These are phyloP conservation scores for Cyphomyrus plagiostoma DNA, from an alignment of 2,113 vertebrate species.

Conservation along the genomic window DNA sequence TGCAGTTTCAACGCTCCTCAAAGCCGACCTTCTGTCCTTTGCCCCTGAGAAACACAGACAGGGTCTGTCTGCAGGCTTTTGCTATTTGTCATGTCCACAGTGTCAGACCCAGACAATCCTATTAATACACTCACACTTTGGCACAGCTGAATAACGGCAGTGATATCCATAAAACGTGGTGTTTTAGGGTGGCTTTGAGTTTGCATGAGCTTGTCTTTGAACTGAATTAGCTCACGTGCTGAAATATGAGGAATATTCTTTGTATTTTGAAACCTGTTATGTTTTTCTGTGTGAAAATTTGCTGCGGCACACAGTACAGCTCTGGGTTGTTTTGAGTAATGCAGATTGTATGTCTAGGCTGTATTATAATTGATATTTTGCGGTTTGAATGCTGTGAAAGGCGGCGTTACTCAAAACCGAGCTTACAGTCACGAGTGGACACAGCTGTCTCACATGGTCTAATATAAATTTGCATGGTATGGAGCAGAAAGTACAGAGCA, in stretches of 20 bases:
- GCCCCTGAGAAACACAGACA: background rate
- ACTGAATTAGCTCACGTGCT: background rate
- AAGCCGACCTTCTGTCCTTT: background rate
- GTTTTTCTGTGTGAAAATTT: background rate
- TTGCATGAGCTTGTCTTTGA: background rate
- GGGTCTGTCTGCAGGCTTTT: slow-evolving; percentile 15
- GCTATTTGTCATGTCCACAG: slow-evolving; percentile 46
- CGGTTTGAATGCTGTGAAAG: background rate
- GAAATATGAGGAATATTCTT: background rate
- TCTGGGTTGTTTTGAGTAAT: background rate
- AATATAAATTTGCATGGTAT: background rate
- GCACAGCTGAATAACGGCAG: background rate
- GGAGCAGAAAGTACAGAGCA: background rate
- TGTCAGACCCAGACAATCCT: slow-evolving; percentile 16
- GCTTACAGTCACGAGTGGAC: background rate
- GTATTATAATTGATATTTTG: background rate
- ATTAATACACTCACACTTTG: slow-evolving; percentile 36
- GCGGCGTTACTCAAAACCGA: background rate
- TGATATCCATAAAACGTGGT: background rate
- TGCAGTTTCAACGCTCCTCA: background rate
- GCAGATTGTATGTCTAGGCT: background rate
- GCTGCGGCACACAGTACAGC: background rate
- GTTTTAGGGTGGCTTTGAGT: background rate
- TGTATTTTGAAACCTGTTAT: background rate
- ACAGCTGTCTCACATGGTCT: background rate